Percentiles rank a stretch among this genome's conserved stretches.
These are phyloP conservation scores for Andrena hattorfiana DNA, from an alignment of 2,888 invertebrate genomes.

Conservation along the genomic window DNA sequence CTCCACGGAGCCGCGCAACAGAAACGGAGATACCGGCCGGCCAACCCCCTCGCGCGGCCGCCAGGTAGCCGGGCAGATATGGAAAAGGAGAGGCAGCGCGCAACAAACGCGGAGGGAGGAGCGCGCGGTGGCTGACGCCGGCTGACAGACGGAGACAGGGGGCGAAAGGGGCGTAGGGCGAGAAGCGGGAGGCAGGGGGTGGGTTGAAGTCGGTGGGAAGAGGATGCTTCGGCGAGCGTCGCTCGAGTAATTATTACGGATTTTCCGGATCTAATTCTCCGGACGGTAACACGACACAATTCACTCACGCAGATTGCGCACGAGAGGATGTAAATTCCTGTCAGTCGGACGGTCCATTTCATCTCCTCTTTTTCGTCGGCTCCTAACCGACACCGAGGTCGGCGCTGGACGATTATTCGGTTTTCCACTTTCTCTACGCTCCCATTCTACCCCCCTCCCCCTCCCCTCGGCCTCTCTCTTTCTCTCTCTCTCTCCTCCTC, in stretches of 20 bases:
- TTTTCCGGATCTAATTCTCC: slow-evolving; percentile 85
- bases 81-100: slow-evolving; percentile 21
- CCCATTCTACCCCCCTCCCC: slow-evolving; percentile 28
- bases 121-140: slow-evolving; percentile 5
- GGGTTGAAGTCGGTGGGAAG: slow-evolving; percentile 62
- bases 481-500: slow-evolving; percentile 22
- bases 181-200: slow-evolving; percentile 18
- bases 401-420: slow-evolving; percentile 79
- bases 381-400: slow-evolving; percentile 77
- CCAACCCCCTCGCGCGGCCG: slow-evolving; percentile 13
- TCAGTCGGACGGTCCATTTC: slow-evolving; percentile 83
- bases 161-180: slow-evolving; percentile 19
- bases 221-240: slow-evolving; percentile 79
- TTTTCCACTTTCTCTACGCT: slow-evolving; percentile 79
- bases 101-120: slow-evolving; percentile 21
- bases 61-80: slow-evolving; percentile 15
- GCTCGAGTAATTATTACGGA: slow-evolving; percentile 84
- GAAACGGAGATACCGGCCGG: slow-evolving; percentile 34
- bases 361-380: slow-evolving; percentile 77
- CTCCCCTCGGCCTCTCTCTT: slow-evolving; percentile 31
- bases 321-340: slow-evolving; percentile 84
- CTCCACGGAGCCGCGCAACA: slow-evolving; percentile 42
- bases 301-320: slow-evolving; percentile 85
- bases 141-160: slow-evolving; percentile 50
- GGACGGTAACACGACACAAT: slow-evolving; percentile 84